Evolutionary conservation across 1,140 invertebrate species (phyloP), one percentile per base, ranked within the genome.

Genomic region (Pectinophora gossypiella): DNA sequence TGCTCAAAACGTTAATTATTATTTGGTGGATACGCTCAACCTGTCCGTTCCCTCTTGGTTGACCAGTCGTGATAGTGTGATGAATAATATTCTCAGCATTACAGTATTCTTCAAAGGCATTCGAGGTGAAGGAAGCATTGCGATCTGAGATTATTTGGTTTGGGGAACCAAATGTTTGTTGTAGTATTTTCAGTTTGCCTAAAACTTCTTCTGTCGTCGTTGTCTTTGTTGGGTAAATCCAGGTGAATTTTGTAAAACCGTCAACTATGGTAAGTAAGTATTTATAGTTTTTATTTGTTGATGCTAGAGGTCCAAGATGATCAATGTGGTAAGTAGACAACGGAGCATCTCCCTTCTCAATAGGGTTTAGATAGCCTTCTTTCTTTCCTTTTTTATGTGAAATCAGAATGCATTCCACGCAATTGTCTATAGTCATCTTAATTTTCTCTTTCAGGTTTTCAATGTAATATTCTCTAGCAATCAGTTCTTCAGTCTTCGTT

Each of bases 271-370:
- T 62, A 20, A 71, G 50, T n/a, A 74, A 42, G 51, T 74, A 53
- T 21, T 72, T 68, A 42, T 74, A 78, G 7, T 46, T 46, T 40
- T n/a, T n/a, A n/a, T n/a, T n/a, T n/a, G n/a, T n/a, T n/a, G n/a
- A n/a, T n/a, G n/a, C n/a, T n/a, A n/a, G 35, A 18, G 69, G 69
- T 22, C 81, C 75, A 36, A 81, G 58, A 59, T 81, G 72, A 57
- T 84, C 77, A 12, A 68, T 54, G 50, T 78, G 70, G 45, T 69
- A 71, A 3, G 68, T 78, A 9, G 63, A 21, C n/a, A 77, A 52
- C 7, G 71, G 73, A 0, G 12, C 20, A 10, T 67, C 61, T 10
- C 35, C 46, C 52, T 74, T 70, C 16, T 62, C 62, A 19, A 78
- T 72, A 35, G 10, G 61, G 32, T 74, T 48, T 35, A 76, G 46